phyloP scores from a whole-genome alignment of 2,888 invertebrate genomes.

The Camponotus fellah region DNA sequence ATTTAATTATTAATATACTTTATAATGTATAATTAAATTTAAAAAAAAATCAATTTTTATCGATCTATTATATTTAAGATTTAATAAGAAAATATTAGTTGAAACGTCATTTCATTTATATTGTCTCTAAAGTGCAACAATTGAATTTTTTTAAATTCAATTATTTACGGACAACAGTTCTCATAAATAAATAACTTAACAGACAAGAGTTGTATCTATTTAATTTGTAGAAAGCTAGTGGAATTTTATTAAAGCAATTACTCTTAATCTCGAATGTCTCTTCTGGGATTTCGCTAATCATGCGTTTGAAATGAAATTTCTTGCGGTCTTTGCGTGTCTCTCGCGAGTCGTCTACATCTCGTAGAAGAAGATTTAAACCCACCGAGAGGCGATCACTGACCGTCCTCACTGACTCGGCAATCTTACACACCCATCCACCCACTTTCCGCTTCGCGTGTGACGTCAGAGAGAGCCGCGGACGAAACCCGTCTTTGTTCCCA shows the following conservation, averaged over 20 bases:
- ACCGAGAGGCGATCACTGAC: constrained; percentile 77
- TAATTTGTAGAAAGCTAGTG: not conserved
- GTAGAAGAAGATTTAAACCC: constrained; percentile 2
- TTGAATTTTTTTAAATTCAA: constrained; percentile 2
- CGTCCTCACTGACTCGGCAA: constrained; percentile 74
- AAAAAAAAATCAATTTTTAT: not conserved
- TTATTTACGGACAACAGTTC: not conserved
- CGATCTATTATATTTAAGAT: not conserved
- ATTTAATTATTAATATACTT: constrained; percentile 13
- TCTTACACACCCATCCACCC: constrained; percentile 73
- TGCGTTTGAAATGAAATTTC: constrained; percentile 24
- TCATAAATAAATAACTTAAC: constrained; percentile 9
- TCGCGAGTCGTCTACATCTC: not conserved
- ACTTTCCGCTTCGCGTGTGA: constrained; percentile 76
- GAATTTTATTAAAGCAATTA: constrained; percentile 11
- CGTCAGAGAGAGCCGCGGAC: constrained; percentile 79
- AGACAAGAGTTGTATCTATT: not conserved
- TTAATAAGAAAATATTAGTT: not conserved
- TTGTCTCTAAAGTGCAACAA: not conserved
- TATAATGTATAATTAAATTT: constrained; percentile 1
- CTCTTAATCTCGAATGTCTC: not conserved
- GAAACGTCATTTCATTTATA: not conserved
- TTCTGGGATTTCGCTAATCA: not conserved
- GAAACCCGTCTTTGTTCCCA: constrained; percentile 84
- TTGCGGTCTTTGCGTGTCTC: constrained; percentile 31